Base-by-base conservation (phyloP, 2,113 vertebrate genomes). In the Notarius quadriscutis region DNA sequence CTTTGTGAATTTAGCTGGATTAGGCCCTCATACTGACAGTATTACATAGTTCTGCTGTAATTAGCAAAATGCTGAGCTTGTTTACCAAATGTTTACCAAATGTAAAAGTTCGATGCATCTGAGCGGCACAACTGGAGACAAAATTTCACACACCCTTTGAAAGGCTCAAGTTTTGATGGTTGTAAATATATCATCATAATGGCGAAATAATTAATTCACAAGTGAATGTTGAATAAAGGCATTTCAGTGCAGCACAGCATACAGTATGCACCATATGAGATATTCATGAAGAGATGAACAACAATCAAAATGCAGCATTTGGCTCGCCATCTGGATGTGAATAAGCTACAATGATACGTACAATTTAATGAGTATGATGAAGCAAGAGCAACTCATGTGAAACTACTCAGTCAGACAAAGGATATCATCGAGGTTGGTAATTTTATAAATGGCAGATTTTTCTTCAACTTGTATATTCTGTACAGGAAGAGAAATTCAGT, bases 221-320 rank as follows among this genome's bases (percentile, higher is more conserved):
- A 60, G 81, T 22, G 58, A 72, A 83, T 60, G 65, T 79, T 78
- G 86, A 85, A 58, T 65, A 48, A 5, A 72, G 79, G 57, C 71
- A 83, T 86, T 88, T 87, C 77, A 72, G 83, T 81, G 50, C 67
- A 18, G 20, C 65, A 60, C 71, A 65, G 74, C 81, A 27, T 84
- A 87, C 78, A 83, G 71, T 84, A 30, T 11, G 55, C 63, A 30
- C 72, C 57, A 55, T 86, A 74, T 81, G 84, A 86, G 57, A 89
- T 87, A 65, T 85, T 83, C 65, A 81, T 89, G 77, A 81, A 65
- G 51, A 86, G 86, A 86, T 10, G 79, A 48, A 83, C 74, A 83
- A 89, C 75, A 86, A 90, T 90, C 72, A 80, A 74, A 83, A 88
- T 34, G 51, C 65, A 83, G 51, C 83, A 81, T 88, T 89, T 89